Evolutionary conservation across 92 coral and sea anemone species (phyloP).

Genomic region (Plumapathes pennacea): DNA sequence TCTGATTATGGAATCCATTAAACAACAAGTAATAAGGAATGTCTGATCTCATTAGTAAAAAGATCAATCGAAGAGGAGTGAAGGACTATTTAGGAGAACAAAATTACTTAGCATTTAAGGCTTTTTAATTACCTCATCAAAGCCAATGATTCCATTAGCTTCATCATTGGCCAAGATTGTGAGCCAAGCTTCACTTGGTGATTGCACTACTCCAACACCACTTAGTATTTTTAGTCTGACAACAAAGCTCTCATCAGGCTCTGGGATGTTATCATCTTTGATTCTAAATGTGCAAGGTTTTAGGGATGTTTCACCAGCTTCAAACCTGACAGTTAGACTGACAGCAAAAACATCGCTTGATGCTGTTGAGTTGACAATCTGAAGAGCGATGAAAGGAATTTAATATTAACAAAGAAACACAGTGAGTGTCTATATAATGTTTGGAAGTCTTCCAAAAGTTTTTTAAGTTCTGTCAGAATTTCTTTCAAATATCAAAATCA

Average conservation of each 20-base stretch:
- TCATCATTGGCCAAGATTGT: constrained; percentile 78
- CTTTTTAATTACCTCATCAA: constrained; percentile 64
- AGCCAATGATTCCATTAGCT: constrained; percentile 91
- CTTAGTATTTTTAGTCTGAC: constrained; percentile 26
- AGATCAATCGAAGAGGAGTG: too few relatives aligned
- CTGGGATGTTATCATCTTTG: constrained; percentile 65
- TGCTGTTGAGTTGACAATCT: constrained; percentile 52
- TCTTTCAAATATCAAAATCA: too few relatives aligned
- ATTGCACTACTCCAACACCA: constrained; percentile 24
- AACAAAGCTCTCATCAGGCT: constrained; percentile 83
- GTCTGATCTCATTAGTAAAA: too few relatives aligned
- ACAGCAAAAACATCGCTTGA: constrained; percentile 23
- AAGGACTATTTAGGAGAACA: background rate
- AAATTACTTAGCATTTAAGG: background rate
- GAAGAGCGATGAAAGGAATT: background rate
- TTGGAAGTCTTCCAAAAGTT: background rate
- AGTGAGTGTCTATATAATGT: too few relatives aligned
- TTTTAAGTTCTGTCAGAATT: too few relatives aligned
- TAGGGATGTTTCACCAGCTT: constrained; percentile 5
- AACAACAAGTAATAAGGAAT: too few relatives aligned
- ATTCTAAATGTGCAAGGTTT: constrained; percentile 48
- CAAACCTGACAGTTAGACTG: constrained; percentile 10
- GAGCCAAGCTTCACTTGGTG: constrained; percentile 59
- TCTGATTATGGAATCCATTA: too few relatives aligned
- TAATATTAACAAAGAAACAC: background rate